Evolutionary conservation across 2,888 invertebrate species (phyloP).

Genomic region (Pecten maximus): DNA sequence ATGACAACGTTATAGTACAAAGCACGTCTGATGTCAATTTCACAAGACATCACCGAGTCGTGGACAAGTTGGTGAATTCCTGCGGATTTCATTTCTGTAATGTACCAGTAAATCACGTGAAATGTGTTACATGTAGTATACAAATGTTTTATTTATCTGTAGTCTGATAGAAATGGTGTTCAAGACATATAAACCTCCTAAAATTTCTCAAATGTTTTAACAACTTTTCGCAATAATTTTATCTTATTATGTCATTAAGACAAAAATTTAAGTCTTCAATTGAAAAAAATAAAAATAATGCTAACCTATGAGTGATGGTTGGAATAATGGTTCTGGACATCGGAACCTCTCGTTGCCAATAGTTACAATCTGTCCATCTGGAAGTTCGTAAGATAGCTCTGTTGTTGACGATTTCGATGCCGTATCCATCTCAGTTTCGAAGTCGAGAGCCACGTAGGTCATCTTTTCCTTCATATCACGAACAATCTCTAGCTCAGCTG

Average conservation of each 20-base stretch:
- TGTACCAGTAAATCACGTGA: no score
- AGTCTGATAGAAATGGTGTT: no score
- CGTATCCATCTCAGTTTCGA: slow-evolving; percentile 93
- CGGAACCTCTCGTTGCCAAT: slow-evolving; percentile 59
- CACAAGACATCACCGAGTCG: not conserved
- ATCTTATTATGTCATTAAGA: no score
- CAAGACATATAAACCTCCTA: no score
- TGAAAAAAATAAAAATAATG: no score
- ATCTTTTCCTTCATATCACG: slow-evolving; percentile 96
- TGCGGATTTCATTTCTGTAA: slow-evolving; percentile 16
- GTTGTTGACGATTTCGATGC: slow-evolving; percentile 54
- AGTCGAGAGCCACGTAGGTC: slow-evolving; percentile 95
- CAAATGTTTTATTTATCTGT: no score
- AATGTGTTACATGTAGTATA: no score
- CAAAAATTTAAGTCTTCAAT: no score
- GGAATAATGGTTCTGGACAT: slow-evolving; percentile 43
- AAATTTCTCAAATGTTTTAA: no score
- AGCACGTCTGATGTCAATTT: not conserved
- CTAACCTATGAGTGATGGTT: slow-evolving; percentile 41
- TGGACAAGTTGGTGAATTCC: not conserved
- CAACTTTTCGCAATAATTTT: no score
- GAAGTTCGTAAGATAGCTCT: slow-evolving; percentile 66
- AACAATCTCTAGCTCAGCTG: slow-evolving; percentile 90
- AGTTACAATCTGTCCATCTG: slow-evolving; percentile 67
- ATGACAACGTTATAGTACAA: not conserved